phyloP scores from a whole-genome alignment of 1,140 invertebrate genomes.

The Brachystomella parvula region DNA sequence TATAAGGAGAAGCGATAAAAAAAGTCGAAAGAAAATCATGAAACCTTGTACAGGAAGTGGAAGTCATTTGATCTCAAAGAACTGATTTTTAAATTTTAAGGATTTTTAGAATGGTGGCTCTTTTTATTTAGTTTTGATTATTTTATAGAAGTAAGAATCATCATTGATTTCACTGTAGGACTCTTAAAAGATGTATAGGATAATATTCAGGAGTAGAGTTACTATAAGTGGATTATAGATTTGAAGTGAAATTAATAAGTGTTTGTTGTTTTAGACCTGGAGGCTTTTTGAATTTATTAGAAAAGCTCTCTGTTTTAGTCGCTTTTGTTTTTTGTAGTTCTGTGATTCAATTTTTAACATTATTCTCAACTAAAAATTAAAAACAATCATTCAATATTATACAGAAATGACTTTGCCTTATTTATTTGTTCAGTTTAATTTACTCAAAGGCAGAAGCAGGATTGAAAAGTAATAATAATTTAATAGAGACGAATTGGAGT shows the following conservation, averaged over 20 bases:
- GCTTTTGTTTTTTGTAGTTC: no score
- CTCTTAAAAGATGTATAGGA: no score
- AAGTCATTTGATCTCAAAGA: slow-evolving; percentile 8
- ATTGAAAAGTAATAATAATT: background rate
- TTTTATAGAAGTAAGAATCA: no score
- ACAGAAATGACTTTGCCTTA: background rate
- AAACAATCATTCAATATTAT: background rate
- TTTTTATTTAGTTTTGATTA: background rate
- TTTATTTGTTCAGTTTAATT: background rate
- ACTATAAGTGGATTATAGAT: background rate
- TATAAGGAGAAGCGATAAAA: background rate
- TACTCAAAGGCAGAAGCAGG: background rate
- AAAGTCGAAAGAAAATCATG: background rate
- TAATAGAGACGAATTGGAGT: background rate
- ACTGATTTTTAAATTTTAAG: background rate
- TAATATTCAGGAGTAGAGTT: no score
- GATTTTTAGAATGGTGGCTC: background rate
- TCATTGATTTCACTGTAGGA: no score
- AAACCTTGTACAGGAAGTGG: background rate
- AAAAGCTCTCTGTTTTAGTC: no score
- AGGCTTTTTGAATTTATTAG: no score
- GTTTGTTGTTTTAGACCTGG: no score
- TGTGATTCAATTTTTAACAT: no score
- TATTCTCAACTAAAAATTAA: no score
- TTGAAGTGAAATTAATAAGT: background rate